phyloP scores from a whole-genome alignment of 1,140 invertebrate species.

The Pteromalus puparum region DNA sequence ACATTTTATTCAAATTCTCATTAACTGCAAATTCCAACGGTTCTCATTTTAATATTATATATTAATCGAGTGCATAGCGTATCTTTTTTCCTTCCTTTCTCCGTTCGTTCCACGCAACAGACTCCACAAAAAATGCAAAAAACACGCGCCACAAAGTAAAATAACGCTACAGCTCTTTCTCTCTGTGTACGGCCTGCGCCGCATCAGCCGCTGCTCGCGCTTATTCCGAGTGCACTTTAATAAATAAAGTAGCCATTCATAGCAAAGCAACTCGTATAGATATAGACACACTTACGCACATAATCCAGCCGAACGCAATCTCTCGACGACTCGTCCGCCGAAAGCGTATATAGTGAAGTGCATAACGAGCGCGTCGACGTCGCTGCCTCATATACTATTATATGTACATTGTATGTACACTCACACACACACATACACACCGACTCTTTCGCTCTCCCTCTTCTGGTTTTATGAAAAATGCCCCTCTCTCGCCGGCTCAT shows the following conservation, averaged over 20 bases:
- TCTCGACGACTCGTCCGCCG: background rate
- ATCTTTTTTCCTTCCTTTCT: background rate
- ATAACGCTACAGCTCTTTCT: background rate
- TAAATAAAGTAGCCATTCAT: constrained; percentile 42
- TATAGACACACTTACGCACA: background rate
- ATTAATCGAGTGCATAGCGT: too few species aligned
- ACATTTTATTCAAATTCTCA: too few species aligned
- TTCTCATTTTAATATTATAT: too few species aligned
- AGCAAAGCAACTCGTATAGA: background rate
- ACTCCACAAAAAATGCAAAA: background rate
- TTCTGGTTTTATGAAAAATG: constrained; percentile 33
- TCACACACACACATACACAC: too few species aligned
- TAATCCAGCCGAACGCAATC: background rate
- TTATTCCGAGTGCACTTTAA: constrained; percentile 17
- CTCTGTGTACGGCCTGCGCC: background rate
- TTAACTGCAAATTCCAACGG: too few species aligned
- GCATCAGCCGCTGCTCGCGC: background rate
- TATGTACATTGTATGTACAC: background rate
- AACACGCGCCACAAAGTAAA: background rate
- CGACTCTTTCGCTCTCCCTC: constrained; percentile 7
- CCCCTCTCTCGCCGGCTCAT: constrained; percentile 35
- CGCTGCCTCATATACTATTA: background rate
- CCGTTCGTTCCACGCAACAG: background rate
- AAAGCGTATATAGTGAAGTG: constrained; percentile 1
- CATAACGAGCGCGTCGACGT: constrained; percentile 13